Conservation (phyloP, 2,888 invertebrate species). For the Cryptosula pallasiana region DNA sequence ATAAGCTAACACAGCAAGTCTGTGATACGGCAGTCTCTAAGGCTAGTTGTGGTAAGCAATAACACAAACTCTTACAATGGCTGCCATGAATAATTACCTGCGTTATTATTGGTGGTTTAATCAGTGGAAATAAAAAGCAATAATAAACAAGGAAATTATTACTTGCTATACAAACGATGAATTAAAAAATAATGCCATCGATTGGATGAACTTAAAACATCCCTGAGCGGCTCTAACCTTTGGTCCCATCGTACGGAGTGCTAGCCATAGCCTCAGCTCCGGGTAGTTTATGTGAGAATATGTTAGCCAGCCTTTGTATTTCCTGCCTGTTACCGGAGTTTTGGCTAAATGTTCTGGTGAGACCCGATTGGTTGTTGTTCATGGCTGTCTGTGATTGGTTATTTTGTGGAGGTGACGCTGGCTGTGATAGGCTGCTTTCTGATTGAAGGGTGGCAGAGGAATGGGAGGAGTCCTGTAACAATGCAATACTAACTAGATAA, state of each 20-base stretch:
- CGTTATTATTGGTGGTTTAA: too few relatives aligned
- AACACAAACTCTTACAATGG: too few relatives aligned
- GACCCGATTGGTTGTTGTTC: not conserved
- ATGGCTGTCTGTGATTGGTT: slow-evolving; percentile 1
- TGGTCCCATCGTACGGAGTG: not conserved
- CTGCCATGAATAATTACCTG: too few relatives aligned
- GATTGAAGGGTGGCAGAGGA: slow-evolving; percentile 7
- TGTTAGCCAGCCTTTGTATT: slow-evolving; percentile 6
- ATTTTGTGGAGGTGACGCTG: not conserved
- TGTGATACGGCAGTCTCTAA: too few relatives aligned
- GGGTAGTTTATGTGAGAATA: not conserved
- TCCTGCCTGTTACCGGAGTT: slow-evolving; percentile 10
- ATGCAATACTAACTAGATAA: not conserved
- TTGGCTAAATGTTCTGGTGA: not conserved
- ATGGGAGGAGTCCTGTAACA: not conserved
- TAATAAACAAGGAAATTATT: too few relatives aligned
- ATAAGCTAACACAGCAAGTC: too few relatives aligned
- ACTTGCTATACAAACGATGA: too few relatives aligned
- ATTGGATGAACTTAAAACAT: too few relatives aligned
- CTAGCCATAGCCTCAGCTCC: not conserved
- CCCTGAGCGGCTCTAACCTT: too few relatives aligned
- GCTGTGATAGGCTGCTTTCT: not conserved
- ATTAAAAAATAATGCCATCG: too few relatives aligned
- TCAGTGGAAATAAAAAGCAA: too few relatives aligned
- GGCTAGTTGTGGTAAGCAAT: too few relatives aligned